Conservation (phyloP, 2,797 vertebrate species). For the Molossus alvarezi region DNA sequence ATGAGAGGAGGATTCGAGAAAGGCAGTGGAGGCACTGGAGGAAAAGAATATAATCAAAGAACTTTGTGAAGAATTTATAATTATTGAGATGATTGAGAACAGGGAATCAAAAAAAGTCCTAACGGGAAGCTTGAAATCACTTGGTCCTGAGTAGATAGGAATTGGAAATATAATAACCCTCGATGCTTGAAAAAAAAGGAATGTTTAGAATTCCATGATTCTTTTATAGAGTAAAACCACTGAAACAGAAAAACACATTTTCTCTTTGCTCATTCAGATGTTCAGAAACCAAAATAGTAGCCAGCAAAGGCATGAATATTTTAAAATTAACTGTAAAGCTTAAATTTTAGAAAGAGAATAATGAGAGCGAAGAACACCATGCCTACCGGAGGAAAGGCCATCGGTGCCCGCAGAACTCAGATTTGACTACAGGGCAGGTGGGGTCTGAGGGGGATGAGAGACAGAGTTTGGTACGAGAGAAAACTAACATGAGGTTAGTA, state of each 20-base stretch:
- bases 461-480: not conserved
- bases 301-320: constrained; percentile 12
- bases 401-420: not conserved
- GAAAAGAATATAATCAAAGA: not conserved
- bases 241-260: not conserved
- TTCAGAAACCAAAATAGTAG: not conserved
- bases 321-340: not conserved
- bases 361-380: not conserved
- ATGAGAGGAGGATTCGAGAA: not conserved
- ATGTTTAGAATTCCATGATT: not conserved
- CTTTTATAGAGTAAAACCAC: not conserved
- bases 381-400: not conserved
- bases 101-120: not conserved
- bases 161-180: not conserved
- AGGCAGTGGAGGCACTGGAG: not conserved
- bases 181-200: not conserved
- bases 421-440: not conserved
- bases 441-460: not conserved
- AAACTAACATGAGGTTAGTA: not conserved
- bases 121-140: not conserved
- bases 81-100: not conserved
- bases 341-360: constrained; percentile 54
- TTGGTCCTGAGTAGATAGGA: not conserved
- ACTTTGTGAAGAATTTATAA: not conserved
- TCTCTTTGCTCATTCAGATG: not conserved